Conservation (phyloP, 2,888 invertebrate species). For the Hydropsyche betteni region DNA sequence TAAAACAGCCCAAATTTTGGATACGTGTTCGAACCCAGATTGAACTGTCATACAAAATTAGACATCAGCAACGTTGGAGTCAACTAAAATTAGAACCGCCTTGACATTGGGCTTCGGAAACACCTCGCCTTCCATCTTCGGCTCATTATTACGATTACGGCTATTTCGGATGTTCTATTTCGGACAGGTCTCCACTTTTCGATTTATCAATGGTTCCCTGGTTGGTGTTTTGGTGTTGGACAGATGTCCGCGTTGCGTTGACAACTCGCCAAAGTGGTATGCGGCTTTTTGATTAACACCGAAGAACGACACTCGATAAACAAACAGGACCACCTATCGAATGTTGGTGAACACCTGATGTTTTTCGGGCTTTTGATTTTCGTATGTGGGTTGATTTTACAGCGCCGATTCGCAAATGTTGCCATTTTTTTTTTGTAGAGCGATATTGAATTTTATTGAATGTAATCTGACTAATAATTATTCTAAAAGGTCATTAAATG, state of each 20-base stretch:
- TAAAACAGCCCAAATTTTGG: background rate
- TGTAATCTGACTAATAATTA: no score
- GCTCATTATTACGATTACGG: conserved; percentile 2
- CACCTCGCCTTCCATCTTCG: conserved; percentile 1
- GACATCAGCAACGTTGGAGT: background rate
- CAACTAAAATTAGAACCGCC: conserved; percentile 1
- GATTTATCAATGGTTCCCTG: conserved; percentile 41
- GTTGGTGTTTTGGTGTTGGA: conserved; percentile 29
- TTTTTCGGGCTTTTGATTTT: background rate
- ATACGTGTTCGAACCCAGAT: background rate
- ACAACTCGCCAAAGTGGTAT: conserved; percentile 37
- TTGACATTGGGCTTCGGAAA: conserved; percentile 23
- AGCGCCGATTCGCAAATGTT: no score
- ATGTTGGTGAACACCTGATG: background rate
- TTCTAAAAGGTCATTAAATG: no score
- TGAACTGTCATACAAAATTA: conserved; percentile 20
- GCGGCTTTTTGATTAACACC: conserved; percentile 43
- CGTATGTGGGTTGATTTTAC: no score
- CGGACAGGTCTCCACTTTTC: conserved; percentile 34
- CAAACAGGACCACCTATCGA: conserved; percentile 10
- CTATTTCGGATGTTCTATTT: conserved; percentile 1
- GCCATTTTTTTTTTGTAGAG: no score
- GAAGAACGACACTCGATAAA: conserved; percentile 4
- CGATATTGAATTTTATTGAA: no score
- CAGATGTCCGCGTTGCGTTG: conserved; percentile 44